phyloP scores from a whole-genome alignment of 92 coral and sea anemone genomes.

The Galaxea fascicularis region DNA sequence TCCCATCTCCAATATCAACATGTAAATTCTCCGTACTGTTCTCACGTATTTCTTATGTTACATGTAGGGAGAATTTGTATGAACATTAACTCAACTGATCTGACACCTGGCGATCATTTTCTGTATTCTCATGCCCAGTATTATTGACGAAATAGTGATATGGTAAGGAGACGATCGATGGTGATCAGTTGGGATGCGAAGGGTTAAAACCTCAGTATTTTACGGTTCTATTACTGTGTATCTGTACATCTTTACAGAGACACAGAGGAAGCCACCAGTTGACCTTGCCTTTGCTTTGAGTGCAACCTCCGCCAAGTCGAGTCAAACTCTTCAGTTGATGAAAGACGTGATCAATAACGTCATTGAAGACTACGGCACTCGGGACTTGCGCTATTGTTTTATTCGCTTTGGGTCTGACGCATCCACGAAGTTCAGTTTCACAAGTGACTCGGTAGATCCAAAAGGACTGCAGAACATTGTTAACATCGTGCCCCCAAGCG shows the following conservation, averaged over 20 bases:
- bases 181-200: no score
- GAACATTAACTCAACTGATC: no score
- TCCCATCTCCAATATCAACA: no score
- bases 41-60: no score
- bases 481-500: constrained; percentile 38
- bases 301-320: constrained; percentile 72
- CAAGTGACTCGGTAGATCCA: constrained; percentile 35
- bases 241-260: neutral
- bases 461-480: constrained; percentile 48
- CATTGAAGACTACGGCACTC: constrained; percentile 66
- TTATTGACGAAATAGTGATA: no score
- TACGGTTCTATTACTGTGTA: no score
- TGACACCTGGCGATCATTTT: no score
- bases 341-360: constrained; percentile 70
- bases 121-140: no score
- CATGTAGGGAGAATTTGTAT: no score
- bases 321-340: constrained; percentile 63
- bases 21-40: no score
- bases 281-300: constrained; percentile 80
- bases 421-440: constrained; percentile 61
- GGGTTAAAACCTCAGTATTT: no score
- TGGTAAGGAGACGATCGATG: no score
- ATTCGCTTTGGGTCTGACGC: constrained; percentile 72
- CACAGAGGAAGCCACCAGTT: constrained; percentile 38
- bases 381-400: constrained; percentile 63